phyloP scores from a whole-genome alignment of 1,140 invertebrate species.

The Pogonomyrmex californicus region DNA sequence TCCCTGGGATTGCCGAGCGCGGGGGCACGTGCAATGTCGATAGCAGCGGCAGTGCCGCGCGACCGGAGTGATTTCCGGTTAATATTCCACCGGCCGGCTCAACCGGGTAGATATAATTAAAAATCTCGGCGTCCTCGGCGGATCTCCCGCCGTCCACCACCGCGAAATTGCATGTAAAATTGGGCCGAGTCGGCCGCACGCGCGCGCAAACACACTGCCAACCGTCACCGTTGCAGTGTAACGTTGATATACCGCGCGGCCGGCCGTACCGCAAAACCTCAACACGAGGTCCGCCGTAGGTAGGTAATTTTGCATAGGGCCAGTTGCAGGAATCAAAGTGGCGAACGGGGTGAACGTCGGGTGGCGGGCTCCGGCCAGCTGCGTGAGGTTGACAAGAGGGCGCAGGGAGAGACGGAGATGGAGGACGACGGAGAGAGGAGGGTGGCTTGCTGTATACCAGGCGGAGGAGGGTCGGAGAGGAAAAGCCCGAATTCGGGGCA shows the following conservation, averaged over 20 bases:
- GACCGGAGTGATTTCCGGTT: conserved; percentile 75
- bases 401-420: neutral
- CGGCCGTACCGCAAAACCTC: conserved; percentile 75
- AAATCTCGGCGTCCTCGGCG: conserved; percentile 69
- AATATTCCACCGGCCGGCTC: conserved; percentile 63
- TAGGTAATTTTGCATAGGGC: conserved; percentile 73
- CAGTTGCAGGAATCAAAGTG: conserved; percentile 63
- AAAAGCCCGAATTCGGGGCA: conserved; percentile 68
- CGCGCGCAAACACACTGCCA: conserved; percentile 44
- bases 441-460: neutral
- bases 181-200: conserved; percentile 71
- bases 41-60: conserved; percentile 63
- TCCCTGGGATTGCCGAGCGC: neutral
- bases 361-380: neutral
- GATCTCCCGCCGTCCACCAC: conserved; percentile 50
- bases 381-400: conserved; percentile 48
- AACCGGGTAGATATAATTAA: conserved; percentile 76
- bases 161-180: conserved; percentile 78
- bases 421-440: neutral
- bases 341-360: conserved; percentile 31
- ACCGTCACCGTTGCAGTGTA: conserved; percentile 28
- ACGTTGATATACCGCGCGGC: conserved; percentile 60
- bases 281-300: conserved; percentile 64
- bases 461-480: conserved; percentile 11
- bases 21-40: conserved; percentile 66